Base-by-base conservation (phyloP, 2,888 invertebrate genomes). In the Torymus tubicola region DNA sequence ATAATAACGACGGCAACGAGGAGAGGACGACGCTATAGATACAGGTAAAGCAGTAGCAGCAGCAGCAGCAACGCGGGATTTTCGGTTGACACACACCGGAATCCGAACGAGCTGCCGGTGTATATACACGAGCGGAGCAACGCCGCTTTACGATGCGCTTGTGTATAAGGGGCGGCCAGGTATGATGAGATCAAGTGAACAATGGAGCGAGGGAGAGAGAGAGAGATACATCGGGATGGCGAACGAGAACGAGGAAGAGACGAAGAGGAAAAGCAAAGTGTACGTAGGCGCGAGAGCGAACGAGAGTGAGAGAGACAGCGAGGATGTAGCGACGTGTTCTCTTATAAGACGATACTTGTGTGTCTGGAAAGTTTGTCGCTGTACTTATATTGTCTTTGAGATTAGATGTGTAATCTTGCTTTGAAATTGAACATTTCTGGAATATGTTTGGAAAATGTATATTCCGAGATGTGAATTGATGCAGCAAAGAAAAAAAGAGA, bases 291-390 rank as follows among this genome's bases (percentile, higher is more conserved):
- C 42, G 42, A 5, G 42, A 21, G 21, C 21, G 21, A 21, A 21
- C 42, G 42, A 42, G 71, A 57, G 72, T 70, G 82, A 50, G 64
- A 53, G 55, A 24, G 57, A 24, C 21, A 21, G 57, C 14, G 31
- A 21, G 50, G 63, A 52, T 24, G 31, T 57, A 16, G n/a, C 13
- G 16, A 16, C 63, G 42, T 31, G 61, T 18, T 76, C 42, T 24
- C 16, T 69, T 63, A 76, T 76, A 63, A 76, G 76, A 69, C 68
- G 69, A 63, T 64, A 70, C 70, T 75, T 58, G 24, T n/a, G 72
- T 72, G 72, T 72, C 78, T 78, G 72, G 78, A 60, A 68, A 78
- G 71, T 78, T 78, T 65, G 78, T 42, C 42, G 42, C 42, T 42
- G 42, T 42, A 42, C 42, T 42, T 42, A 42, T 42, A 42, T 31